A percentile compares a stretch with the other conserved stretches of the same genome.
These are phyloP conservation scores for Zapornia atra DNA, from an alignment of 2,113 vertebrate genomes.

Conservation along the genomic window DNA sequence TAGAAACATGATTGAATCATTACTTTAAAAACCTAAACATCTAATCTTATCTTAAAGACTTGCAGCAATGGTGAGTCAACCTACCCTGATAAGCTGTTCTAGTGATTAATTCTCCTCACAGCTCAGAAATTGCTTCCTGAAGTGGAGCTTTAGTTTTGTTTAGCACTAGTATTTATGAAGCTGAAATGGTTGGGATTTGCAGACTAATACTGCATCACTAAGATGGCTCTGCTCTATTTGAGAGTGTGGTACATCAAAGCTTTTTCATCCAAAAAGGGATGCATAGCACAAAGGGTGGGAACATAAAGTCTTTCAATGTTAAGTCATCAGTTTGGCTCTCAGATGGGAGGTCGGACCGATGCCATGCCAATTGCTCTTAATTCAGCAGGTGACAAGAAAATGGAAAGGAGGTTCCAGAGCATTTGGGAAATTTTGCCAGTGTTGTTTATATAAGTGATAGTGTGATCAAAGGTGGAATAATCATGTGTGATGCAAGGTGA, in stretches of 20 bases:
- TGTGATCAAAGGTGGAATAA: neutral
- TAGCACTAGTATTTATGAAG: slow-evolving; percentile 31
- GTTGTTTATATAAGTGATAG: neutral
- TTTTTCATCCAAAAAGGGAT: neutral
- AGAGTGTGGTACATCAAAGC: neutral
- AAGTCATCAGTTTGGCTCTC: neutral
- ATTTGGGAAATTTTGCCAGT: neutral
- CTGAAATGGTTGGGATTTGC: neutral
- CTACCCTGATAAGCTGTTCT: slow-evolving; percentile 62
- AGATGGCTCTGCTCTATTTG: neutral
- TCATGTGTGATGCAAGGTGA: neutral
- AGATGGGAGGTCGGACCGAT: neutral
- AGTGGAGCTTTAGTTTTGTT: slow-evolving; percentile 59
- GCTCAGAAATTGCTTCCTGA: slow-evolving; percentile 58
- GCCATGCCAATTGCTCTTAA: neutral
- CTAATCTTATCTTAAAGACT: slow-evolving; percentile 63
- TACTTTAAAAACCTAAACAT: neutral
- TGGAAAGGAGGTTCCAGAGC: neutral
- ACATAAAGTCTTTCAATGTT: neutral
- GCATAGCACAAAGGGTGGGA: neutral
- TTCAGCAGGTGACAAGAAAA: neutral
- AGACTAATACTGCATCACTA: neutral
- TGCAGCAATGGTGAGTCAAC: slow-evolving; percentile 63
- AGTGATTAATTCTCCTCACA: slow-evolving; percentile 64
- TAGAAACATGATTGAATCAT: slow-evolving; percentile 52